phyloP scores from a whole-genome alignment of 2,888 invertebrate species.

The Drosophila imparisetae region DNA sequence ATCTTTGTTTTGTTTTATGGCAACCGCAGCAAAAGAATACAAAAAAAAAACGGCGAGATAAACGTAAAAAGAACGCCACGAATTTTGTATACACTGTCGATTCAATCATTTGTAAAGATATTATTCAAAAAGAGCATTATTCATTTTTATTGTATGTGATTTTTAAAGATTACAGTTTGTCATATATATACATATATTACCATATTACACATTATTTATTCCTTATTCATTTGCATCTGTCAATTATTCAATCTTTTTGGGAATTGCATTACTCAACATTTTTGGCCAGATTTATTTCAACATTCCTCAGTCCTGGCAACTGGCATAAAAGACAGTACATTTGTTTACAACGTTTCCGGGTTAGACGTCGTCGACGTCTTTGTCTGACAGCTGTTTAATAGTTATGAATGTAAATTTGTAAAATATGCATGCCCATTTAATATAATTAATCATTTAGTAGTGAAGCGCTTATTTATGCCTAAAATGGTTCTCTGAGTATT shows the following conservation, averaged over 20 bases:
- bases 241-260: background rate
- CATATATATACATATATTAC: background rate
- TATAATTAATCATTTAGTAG: slow-evolving; percentile 6
- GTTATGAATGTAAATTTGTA: slow-evolving; percentile 1
- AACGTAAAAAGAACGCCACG: slow-evolving; percentile 4
- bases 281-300: background rate
- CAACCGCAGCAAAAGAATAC: slow-evolving; percentile 28
- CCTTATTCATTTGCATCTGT: background rate
- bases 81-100: slow-evolving; percentile 13
- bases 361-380: background rate
- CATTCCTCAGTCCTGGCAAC: slow-evolving; percentile 6
- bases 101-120: background rate
- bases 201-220: background rate
- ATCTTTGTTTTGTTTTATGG: slow-evolving; percentile 29
- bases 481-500: background rate
- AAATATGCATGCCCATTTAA: background rate
- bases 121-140: background rate
- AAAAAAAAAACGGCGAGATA: slow-evolving; percentile 7
- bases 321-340: slow-evolving; percentile 4
- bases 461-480: slow-evolving; percentile 1
- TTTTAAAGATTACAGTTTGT: background rate
- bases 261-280: slow-evolving; percentile 3
- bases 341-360: slow-evolving; percentile 22
- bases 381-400: slow-evolving; percentile 14
- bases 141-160: background rate